A percentile compares a stretch with the other conserved stretches of the same genome.
phyloP scores from a whole-genome alignment of 2,888 invertebrate genomes.

The Diarsia dahlii region DNA sequence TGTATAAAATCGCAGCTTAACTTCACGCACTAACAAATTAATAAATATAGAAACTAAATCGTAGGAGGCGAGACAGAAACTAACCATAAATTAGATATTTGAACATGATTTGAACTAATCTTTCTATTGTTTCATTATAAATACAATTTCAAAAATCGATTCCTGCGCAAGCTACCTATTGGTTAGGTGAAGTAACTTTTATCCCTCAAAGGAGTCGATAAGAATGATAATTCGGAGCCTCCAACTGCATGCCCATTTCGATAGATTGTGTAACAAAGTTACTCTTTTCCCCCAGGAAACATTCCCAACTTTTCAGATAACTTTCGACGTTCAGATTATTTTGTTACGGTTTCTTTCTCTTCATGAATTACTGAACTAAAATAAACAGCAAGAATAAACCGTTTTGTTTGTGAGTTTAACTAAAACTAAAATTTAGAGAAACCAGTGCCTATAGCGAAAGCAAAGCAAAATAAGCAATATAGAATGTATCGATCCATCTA shows the following conservation, averaged over 20 bases:
- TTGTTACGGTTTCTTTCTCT: not conserved
- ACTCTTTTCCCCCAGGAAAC: not conserved
- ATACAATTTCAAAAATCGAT: not conserved
- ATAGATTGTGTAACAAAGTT: conserved; percentile 10
- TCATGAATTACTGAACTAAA: not conserved
- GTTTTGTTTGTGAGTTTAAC: not conserved
- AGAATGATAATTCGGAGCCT: not conserved
- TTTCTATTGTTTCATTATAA: conserved; percentile 4
- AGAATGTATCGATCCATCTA: conserved; percentile 59
- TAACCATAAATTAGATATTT: too few species aligned
- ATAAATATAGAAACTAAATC: too few species aligned
- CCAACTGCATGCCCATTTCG: not conserved
- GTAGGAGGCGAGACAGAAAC: too few species aligned
- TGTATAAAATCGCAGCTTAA: too few species aligned
- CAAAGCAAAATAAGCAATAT: conserved; percentile 46
- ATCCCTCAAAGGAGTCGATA: conserved; percentile 13
- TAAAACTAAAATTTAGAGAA: conserved; percentile 29
- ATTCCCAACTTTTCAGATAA: conserved; percentile 7
- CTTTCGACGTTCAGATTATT: not conserved
- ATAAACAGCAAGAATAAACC: not conserved
- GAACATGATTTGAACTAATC: too few species aligned
- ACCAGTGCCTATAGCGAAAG: conserved; percentile 15
- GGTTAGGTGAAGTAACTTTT: not conserved
- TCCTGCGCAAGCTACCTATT: not conserved
- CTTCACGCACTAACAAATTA: too few species aligned